Evolutionary conservation across 2,888 invertebrate genomes (phyloP), one percentile per base, ranked within the genome.

Genomic region (Drosophila meridiana): DNA sequence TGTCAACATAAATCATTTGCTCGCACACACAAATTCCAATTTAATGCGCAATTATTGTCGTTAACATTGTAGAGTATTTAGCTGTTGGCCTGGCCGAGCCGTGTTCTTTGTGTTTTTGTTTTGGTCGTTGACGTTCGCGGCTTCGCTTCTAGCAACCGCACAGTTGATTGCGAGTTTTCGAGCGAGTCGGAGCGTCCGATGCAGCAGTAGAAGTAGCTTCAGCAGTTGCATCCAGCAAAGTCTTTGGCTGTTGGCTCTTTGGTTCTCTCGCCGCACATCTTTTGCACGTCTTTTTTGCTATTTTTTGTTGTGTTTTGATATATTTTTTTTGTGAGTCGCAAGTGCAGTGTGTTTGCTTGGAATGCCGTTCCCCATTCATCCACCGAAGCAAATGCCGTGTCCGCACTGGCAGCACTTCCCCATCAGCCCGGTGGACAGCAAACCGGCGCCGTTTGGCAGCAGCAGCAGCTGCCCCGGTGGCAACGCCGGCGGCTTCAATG

Each of bases 361-460:
- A 55, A 77, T 87, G 92, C 92, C 92, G 62, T 93, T 93, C 64
- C 93, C 93, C 65, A 90, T 91, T 48, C 85, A 90, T 85, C 91
- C 90, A 34, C 90, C 92, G 58, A 88, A 83, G 69, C 92, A 92
- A 76, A 92, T 92, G 92, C 93, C 93, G 6, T 93, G 93, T 52
- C 92, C 92, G 26, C 93, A 93, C 64, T 93, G 93, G 93, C 87
- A 91, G 58, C 93, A 92, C 59, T 93, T 93, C 69, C 93, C 93
- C 13, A 89, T 92, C 34, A 87, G 86, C n/a, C 91, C 92, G 2
- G 82, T 87, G 73, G 89, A 87, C 48, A 80, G 59, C 13, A 87
- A 87, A 20, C 75, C 85, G 9, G 48, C 72, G 34, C 85, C 86
- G 14, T 87, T 87, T 40, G 87, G 38, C 55, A 45, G 64, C 61